A percentile compares a stretch with the other conserved stretches of the same genome.
Evolutionary conservation across 2,888 invertebrate genomes (phyloP).

Genomic region (Xestia xanthographa): DNA sequence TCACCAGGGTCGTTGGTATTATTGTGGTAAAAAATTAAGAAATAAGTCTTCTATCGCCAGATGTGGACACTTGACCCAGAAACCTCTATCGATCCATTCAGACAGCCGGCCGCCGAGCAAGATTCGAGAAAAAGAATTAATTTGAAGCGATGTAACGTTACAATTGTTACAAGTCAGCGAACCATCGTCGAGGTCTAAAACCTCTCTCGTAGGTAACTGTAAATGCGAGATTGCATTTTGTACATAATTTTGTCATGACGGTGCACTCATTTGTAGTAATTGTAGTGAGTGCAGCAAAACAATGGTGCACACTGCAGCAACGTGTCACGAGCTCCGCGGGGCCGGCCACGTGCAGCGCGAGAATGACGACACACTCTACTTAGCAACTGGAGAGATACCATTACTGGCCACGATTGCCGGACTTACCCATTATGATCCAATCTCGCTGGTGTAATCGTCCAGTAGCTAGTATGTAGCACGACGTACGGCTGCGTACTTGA

Average conservation of each 20-base stretch:
- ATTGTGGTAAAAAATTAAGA: conserved; percentile 48
- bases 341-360: conserved; percentile 73
- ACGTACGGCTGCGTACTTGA: conserved; percentile 84
- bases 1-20: background rate
- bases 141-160: conserved; percentile 66
- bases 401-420: conserved; percentile 74
- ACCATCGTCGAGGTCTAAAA: conserved; percentile 66
- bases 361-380: conserved; percentile 81
- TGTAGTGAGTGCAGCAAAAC: conserved; percentile 61
- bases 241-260: conserved; percentile 57
- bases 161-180: conserved; percentile 67
- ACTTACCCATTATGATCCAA: conserved; percentile 86
- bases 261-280: conserved; percentile 47
- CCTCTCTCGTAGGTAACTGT: conserved; percentile 63
- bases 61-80: conserved; percentile 73
- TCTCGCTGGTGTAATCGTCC: conserved; percentile 82
- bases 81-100: conserved; percentile 72
- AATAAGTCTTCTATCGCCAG: conserved; percentile 59
- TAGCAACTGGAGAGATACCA: conserved; percentile 74
- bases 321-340: conserved; percentile 69
- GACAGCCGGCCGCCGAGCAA: conserved; percentile 67
- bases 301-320: conserved; percentile 67
- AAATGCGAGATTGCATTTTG: conserved; percentile 61
- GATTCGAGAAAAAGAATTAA: conserved; percentile 69
- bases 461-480: conserved; percentile 81